Evolutionary conservation across 1,140 invertebrate species (phyloP), one percentile per base, ranked within the genome.

Genomic region (Atopsyche davidsoni): DNA sequence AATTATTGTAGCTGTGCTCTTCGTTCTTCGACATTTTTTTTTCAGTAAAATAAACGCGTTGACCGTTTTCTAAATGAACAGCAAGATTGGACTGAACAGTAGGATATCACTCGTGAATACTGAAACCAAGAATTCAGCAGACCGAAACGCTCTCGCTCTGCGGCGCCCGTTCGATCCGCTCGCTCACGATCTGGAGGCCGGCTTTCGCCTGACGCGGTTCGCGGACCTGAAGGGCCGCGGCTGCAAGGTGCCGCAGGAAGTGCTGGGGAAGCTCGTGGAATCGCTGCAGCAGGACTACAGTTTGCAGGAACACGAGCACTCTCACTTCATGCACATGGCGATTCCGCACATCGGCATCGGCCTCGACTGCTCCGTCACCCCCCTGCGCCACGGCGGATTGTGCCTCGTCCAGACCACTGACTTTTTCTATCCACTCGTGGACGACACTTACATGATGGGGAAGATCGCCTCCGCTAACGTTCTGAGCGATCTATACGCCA

Each of bases 381-480:
- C 95, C 4, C 71, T 98, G 13, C 80, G 94, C 38, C 92, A 98
- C 68, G 87, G 88, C 50, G 93, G 93, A 1, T 77, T 98, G 1
- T 96, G 89, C 60, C 75, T 98, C 55, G 93, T 98, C 4, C 96
- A 98, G 72, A 98, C 96, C 18, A 97, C 94, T 55, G 96, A 98
- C 69, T 98, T 96, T 70, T 98, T 99, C 66, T 99, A 98, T 68
- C 96, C 96, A 6, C 74, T 98, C 38, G 93, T 98, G 24, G 96
- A 99, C 67, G 96, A 99, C 75, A 96, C 96, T 2, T 98, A 98
- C 62, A 93, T 98, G 85, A 89, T 96, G 93, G 95, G 94, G 75
- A 96, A 96, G 75, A 98, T 99, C 58, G 89, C 96, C 1, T 97
- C 93, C 77, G 92, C 94, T 24, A 98, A 98, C 76, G 96, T 98